Evolutionary conservation across 2,888 invertebrate species (phyloP).

Genomic region (Luffia ferchaultella): DNA sequence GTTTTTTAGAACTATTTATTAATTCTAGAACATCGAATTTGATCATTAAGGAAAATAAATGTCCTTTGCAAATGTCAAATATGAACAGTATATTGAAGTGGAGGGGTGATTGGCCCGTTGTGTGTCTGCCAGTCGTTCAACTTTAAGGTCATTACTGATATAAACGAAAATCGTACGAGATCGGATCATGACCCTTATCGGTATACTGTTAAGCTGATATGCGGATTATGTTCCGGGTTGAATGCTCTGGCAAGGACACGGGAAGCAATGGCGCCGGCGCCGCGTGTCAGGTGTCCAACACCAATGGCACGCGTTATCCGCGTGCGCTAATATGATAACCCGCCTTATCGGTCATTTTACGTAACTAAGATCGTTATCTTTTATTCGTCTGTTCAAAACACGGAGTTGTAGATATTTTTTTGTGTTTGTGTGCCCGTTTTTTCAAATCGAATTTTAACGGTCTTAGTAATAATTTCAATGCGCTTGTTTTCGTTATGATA

Average conservation of each 20-base stretch:
- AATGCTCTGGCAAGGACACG: constrained; percentile 50
- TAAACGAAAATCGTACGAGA: background rate
- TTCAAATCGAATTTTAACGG: too few species aligned
- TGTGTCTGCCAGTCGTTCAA: background rate
- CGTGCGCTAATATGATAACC: background rate
- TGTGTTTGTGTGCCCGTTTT: background rate
- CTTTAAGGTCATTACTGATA: background rate
- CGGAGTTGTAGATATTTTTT: too few species aligned
- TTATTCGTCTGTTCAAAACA: background rate
- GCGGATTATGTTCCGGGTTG: constrained; percentile 47
- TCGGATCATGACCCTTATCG: constrained; percentile 13
- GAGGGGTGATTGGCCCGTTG: background rate
- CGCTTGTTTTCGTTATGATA: too few species aligned
- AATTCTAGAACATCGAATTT: too few species aligned
- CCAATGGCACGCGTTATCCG: background rate
- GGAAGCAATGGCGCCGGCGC: background rate
- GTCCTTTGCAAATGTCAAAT: background rate
- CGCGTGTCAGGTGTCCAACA: background rate
- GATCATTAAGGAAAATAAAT: background rate
- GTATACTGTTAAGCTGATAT: constrained; percentile 32
- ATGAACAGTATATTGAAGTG: background rate
- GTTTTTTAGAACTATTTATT: too few species aligned
- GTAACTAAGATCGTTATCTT: background rate
- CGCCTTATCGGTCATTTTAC: background rate
- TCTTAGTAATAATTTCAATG: too few species aligned